Percentiles rank a stretch among this genome's conserved stretches.
Conservation (phyloP, 92 coral and sea anemone species). For the Umimayanthus kanabou region DNA sequence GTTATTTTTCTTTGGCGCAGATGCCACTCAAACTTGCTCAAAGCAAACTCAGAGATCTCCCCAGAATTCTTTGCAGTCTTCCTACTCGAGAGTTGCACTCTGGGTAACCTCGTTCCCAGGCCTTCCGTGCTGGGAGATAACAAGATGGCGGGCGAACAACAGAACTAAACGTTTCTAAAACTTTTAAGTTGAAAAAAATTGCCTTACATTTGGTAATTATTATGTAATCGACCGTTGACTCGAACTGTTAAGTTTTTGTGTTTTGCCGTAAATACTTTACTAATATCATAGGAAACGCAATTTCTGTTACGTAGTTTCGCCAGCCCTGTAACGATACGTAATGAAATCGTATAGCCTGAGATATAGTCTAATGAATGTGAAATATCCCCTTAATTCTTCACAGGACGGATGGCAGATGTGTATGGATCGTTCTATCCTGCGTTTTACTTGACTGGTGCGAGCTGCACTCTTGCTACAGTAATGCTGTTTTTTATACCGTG, state of each 20-base stretch:
- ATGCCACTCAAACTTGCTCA: background rate
- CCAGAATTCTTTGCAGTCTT: no score
- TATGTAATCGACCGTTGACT: background rate
- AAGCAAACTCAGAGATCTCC: background rate
- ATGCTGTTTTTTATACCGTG: conserved; percentile 5
- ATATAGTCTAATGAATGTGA: background rate
- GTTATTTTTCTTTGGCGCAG: background rate
- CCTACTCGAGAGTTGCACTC: background rate
- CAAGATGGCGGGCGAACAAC: background rate
- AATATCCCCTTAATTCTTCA: background rate
- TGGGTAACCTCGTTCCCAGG: background rate
- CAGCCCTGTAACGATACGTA: no score
- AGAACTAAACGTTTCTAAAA: background rate
- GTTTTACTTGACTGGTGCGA: conserved; percentile 19
- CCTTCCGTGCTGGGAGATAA: background rate
- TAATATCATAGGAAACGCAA: no score
- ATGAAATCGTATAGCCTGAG: no score
- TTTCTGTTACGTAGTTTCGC: no score
- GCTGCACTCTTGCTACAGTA: background rate
- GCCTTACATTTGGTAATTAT: background rate
- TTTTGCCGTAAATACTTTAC: background rate
- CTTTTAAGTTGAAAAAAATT: background rate
- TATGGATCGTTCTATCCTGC: conserved; percentile 12
- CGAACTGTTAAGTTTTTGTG: background rate
- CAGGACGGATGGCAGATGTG: conserved; percentile 25